Percentiles rank a stretch among this genome's conserved stretches.
Evolutionary conservation across 2,113 vertebrate genomes (phyloP).

Genomic region (Nansenia antarctica): DNA sequence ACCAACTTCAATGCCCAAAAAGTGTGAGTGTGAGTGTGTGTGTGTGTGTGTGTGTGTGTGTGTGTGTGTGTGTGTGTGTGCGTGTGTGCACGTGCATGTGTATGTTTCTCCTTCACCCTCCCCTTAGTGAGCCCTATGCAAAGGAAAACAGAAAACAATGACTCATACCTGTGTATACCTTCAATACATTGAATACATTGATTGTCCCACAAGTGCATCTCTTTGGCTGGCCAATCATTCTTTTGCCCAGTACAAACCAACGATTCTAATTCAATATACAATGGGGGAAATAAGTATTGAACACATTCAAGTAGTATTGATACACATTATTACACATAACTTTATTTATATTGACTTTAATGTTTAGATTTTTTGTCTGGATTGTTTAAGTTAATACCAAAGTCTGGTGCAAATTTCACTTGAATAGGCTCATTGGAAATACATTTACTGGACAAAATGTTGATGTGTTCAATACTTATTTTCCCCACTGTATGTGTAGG

Average conservation of each 20-base stretch:
- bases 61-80: not conserved
- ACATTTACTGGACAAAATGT: too few relatives aligned
- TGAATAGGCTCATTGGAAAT: too few relatives aligned
- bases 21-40: not conserved
- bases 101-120: slow-evolving; percentile 3
- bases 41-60: not conserved
- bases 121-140: slow-evolving; percentile 13
- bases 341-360: too few relatives aligned
- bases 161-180: slow-evolving; percentile 42
- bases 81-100: not conserved
- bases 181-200: slow-evolving; percentile 36
- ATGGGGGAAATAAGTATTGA: too few relatives aligned
- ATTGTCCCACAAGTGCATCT: slow-evolving; percentile 7
- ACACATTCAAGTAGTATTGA: too few relatives aligned
- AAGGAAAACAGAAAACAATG: slow-evolving; percentile 29
- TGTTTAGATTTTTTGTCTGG: too few relatives aligned
- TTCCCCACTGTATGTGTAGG: not conserved
- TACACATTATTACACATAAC: too few relatives aligned
- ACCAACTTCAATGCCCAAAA: too few relatives aligned
- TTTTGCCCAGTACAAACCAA: slow-evolving; percentile 6
- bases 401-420: too few relatives aligned
- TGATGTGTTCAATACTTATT: too few relatives aligned
- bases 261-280: not conserved
- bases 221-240: slow-evolving; percentile 12
- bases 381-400: too few relatives aligned